Evolutionary conservation across 2,113 vertebrate species (phyloP), one percentile per base, ranked within the genome.

Genomic region (Lophius piscatorius): DNA sequence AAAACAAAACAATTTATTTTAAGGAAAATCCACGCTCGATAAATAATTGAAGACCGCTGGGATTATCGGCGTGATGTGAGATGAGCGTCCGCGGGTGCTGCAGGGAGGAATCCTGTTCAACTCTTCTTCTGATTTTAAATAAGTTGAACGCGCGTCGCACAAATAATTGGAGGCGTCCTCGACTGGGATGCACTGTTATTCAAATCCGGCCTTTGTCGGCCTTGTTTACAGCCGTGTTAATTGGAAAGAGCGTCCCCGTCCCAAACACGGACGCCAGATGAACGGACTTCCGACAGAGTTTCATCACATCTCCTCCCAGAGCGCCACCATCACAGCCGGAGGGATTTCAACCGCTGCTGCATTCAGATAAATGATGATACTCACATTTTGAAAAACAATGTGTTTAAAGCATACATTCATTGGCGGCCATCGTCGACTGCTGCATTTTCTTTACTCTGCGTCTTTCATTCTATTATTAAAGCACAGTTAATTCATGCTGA

Each of bases 111-210:
- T 81, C 70, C 76, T 65, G 51, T 66, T 63, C 57, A 17, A 41
- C 59, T 64, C 45, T 26, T 64, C 45, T 26, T 76, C 82, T 81
- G 78, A 87, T 83, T 74, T 81, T 74, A 83, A 86, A 89, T 63
- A 85, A 67, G 64, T 64, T 60, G 26, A 77, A 62, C 18, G 42
- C 69, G 64, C 9, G 21, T 55, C 63, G 38, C 59, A 31, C 18
- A 22, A 77, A 83, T 83, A 90, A 88, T 84, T 83, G 79, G 74
- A 41, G 76, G 83, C 64, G 71, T 77, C 74, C 44, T 59, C 22
- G 14, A 46, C 34, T 47, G 46, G 60, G 24, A 47, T 23, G 31
- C 26, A 33, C 71, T 76, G 55, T 69, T 81, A 63, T 80, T 88
- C 70, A 84, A 52, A 78, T 85, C 60, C n/a, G n/a, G n/a, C n/a